phyloP scores from a whole-genome alignment of 1,140 invertebrate genomes.

The Zaprionus lachaisei region DNA sequence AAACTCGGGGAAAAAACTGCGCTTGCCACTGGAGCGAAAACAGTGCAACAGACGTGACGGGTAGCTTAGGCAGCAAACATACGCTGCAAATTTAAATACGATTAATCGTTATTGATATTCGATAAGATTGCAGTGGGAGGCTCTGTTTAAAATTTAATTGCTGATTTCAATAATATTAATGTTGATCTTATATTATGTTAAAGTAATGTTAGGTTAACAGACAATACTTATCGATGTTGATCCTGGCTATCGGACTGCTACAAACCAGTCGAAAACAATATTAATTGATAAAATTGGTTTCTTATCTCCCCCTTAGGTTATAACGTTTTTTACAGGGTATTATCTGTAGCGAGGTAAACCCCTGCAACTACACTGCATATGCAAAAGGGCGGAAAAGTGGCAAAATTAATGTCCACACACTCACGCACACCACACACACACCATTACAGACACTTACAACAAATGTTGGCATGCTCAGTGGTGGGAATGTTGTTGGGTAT shows the following conservation, averaged over 20 bases:
- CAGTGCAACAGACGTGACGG: background rate
- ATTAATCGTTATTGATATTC: background rate
- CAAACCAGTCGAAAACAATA: no score
- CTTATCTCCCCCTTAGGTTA: no score
- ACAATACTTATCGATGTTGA: no score
- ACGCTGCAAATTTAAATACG: conserved; percentile 6
- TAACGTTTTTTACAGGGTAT: conserved; percentile 23
- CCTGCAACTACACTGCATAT: conserved; percentile 38
- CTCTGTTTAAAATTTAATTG: no score
- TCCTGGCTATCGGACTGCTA: no score
- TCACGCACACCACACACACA: conserved; percentile 18
- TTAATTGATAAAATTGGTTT: no score
- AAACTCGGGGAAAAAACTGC: conserved; percentile 44
- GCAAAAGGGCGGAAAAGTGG: conserved; percentile 57
- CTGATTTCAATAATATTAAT: no score
- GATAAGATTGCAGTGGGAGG: background rate
- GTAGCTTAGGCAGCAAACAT: conserved; percentile 13
- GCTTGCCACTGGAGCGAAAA: conserved; percentile 5
- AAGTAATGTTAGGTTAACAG: no score
- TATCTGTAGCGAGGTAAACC: conserved; percentile 29
- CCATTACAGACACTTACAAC: conserved; percentile 27
- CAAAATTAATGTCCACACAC: conserved; percentile 61
- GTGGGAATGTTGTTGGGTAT: conserved; percentile 55
- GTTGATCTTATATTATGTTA: no score
- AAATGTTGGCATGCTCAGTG: conserved; percentile 58